These are phyloP conservation scores for Marmota flaviventris DNA, from an alignment of 2,113 vertebrate species.

Conservation along the genomic window DNA sequence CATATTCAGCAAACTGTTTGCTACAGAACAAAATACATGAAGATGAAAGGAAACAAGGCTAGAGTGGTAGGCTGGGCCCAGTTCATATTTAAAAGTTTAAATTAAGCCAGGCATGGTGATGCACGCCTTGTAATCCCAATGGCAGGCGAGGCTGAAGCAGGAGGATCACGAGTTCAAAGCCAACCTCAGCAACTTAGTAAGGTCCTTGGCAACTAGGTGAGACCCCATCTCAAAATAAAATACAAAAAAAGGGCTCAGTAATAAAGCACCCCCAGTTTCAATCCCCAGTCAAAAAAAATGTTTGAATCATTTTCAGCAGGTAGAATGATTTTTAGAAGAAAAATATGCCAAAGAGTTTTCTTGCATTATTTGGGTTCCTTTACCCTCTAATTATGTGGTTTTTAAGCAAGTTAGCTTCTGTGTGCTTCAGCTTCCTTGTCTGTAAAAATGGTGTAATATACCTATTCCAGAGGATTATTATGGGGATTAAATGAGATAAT, in stretches of 20 bases:
- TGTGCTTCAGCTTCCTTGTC: constrained; percentile 6
- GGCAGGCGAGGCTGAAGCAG: no score
- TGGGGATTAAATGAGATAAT: constrained; percentile 23
- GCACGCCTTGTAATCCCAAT: no score
- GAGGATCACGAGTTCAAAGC: no score
- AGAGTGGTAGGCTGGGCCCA: not conserved
- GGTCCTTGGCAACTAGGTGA: no score
- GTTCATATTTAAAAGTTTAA: constrained; percentile 35
- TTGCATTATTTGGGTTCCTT: not conserved
- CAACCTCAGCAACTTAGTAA: no score
- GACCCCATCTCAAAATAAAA: no score
- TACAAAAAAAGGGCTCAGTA: no score
- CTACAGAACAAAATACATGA: not conserved
- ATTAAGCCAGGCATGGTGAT: not conserved
- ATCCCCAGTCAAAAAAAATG: not conserved
- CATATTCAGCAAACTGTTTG: constrained; percentile 38
- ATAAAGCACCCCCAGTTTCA: no score
- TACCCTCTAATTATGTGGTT: not conserved
- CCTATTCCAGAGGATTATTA: not conserved
- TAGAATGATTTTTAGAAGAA: not conserved
- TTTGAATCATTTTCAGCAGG: constrained; percentile 5
- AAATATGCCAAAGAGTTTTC: not conserved
- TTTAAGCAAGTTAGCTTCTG: not conserved
- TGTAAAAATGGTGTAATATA: not conserved
- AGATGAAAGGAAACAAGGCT: constrained; percentile 18